Conservation (phyloP, 2,113 vertebrate genomes). For the Triplophysa siluroides region DNA sequence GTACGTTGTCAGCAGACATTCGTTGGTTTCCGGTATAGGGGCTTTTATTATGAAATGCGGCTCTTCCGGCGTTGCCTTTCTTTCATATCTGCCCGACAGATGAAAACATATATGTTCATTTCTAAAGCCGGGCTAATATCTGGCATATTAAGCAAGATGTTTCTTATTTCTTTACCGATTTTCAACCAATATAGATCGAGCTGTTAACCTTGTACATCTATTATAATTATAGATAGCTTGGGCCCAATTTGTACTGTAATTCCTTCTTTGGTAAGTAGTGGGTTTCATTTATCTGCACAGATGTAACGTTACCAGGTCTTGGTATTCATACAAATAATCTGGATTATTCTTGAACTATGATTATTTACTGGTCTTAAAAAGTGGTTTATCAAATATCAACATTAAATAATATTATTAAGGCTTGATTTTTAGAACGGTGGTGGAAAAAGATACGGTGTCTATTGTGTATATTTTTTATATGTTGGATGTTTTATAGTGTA, state of each 20-base stretch:
- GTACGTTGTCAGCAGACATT: neutral
- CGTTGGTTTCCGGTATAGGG: neutral
- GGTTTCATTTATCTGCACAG: neutral
- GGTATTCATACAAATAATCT: neutral
- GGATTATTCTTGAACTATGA: neutral
- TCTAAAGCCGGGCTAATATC: slow-evolving; percentile 25
- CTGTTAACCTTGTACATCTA: neutral
- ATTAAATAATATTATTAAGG: no score
- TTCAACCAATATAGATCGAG: neutral
- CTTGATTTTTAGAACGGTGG: neutral
- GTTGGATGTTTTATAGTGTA: neutral
- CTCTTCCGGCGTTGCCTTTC: slow-evolving; percentile 22
- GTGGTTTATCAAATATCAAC: no score
- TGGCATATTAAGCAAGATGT: slow-evolving; percentile 29
- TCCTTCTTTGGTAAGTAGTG: slow-evolving; percentile 42
- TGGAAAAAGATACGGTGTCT: neutral
- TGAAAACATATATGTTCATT: slow-evolving; percentile 24
- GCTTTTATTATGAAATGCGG: slow-evolving; percentile 31
- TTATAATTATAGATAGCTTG: slow-evolving; percentile 14
- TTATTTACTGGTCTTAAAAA: neutral
- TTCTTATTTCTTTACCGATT: neutral
- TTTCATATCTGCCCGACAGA: slow-evolving; percentile 16
- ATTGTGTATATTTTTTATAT: neutral
- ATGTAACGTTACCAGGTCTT: neutral
- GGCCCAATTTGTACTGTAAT: neutral